Percentiles rank a stretch among this genome's conserved stretches.
Conservation (phyloP, 1,140 invertebrate genomes). For the Diachasma alloeum region DNA sequence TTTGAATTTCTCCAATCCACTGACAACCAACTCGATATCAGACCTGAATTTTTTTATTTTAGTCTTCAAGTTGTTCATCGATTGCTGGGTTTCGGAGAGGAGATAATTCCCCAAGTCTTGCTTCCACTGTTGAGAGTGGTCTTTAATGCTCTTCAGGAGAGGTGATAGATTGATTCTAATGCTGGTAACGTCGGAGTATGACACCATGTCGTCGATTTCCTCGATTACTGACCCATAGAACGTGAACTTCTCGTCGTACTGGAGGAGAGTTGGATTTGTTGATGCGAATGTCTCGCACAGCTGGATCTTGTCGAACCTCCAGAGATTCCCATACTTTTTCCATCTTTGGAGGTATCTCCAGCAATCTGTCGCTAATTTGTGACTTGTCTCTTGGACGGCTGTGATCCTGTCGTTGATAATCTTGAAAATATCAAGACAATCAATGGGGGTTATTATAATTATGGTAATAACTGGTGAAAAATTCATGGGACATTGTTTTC, state of each 20-base stretch:
- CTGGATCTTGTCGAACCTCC: slow-evolving; percentile 80
- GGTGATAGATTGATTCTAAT: slow-evolving; percentile 74
- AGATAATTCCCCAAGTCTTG: slow-evolving; percentile 71
- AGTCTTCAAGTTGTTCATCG: slow-evolving; percentile 71
- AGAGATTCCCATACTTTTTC: slow-evolving; percentile 81
- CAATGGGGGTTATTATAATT: too few species aligned
- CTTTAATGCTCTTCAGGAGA: slow-evolving; percentile 70
- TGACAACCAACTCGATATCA: slow-evolving; percentile 76
- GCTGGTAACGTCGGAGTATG: slow-evolving; percentile 71
- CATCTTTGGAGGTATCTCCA: slow-evolving; percentile 76
- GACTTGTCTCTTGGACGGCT: slow-evolving; percentile 73
- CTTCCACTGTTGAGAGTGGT: slow-evolving; percentile 78
- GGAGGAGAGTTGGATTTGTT: slow-evolving; percentile 74
- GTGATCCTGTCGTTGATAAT: slow-evolving; percentile 74
- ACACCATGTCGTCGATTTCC: slow-evolving; percentile 70
- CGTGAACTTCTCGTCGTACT: slow-evolving; percentile 84
- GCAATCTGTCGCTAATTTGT: slow-evolving; percentile 70
- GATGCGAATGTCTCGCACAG: slow-evolving; percentile 79
- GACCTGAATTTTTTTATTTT: slow-evolving; percentile 68
- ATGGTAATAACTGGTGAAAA: too few species aligned
- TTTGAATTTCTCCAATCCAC: slow-evolving; percentile 83
- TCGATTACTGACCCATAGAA: slow-evolving; percentile 82
- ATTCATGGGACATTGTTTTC: too few species aligned
- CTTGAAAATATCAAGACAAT: slow-evolving; percentile 32
- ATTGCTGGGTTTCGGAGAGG: slow-evolving; percentile 66